Percentiles rank a stretch among this genome's conserved stretches.
Conservation (phyloP, 2,113 vertebrate species). For the Gasterosteus nipponicus region DNA sequence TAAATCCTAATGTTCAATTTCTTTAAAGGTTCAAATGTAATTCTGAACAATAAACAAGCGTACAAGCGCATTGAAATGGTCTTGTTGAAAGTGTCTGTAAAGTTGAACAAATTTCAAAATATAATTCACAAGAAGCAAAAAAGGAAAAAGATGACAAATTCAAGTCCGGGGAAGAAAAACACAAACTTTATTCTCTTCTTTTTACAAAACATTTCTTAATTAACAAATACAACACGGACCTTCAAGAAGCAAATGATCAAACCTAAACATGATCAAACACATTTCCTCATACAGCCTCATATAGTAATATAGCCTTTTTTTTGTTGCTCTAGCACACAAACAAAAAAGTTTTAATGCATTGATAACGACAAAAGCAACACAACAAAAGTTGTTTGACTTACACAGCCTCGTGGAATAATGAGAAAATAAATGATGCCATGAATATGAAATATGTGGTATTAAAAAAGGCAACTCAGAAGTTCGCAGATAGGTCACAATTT, state of each 20-base stretch:
- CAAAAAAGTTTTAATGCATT: conserved; percentile 33
- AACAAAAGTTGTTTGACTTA: not conserved
- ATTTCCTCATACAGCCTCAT: conserved; percentile 60
- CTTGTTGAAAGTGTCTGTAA: not conserved
- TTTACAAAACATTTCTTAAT: conserved; percentile 83
- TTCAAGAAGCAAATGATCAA: conserved; percentile 67
- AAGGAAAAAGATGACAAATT: not conserved
- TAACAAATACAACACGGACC: conserved; percentile 69
- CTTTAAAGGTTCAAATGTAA: not conserved
- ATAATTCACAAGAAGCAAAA: not conserved
- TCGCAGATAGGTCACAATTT: conserved; percentile 18
- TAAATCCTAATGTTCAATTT: not conserved
- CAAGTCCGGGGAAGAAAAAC: conserved; percentile 67
- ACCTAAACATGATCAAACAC: conserved; percentile 66
- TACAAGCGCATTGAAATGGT: not conserved
- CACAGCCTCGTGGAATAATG: not conserved
- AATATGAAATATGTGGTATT: conserved; percentile 20
- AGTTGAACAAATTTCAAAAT: not conserved
- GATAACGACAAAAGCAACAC: conserved; percentile 20
- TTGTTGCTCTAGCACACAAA: conserved; percentile 76
- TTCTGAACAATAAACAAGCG: not conserved
- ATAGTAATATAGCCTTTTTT: conserved; percentile 52
- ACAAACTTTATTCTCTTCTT: conserved; percentile 76
- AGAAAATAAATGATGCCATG: conserved; percentile 23
- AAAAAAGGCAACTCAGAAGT: conserved; percentile 52